Base-by-base conservation (phyloP, 1,140 invertebrate genomes). In the Caenorhabditis brenneri region DNA sequence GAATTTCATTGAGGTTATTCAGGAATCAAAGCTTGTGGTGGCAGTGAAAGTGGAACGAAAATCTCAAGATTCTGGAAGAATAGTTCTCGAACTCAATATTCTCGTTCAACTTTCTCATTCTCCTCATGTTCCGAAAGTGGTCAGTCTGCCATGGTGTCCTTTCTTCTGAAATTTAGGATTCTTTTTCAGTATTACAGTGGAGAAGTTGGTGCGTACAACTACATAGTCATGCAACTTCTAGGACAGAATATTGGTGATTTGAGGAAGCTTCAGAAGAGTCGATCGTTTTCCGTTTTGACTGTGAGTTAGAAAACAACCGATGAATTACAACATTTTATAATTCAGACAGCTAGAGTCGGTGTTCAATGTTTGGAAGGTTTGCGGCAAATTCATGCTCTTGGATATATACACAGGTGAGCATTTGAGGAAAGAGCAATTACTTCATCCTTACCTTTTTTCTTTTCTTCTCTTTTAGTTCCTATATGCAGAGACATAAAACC, bases 41-140 rank as follows among this genome's bases (percentile, higher is more conserved):
- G 86, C 85, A 9, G 81, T 87, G n/a, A 87, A 87, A 48, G 86
- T 84, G 53, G 86, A 87, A 53, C 85, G 81, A 27, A 60, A 81
- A 65, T 80, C 80, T 5, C 2, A 27, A 22, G 86, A 87, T 29
- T 53, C 86, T 7, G 80, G 83, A 22, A 27, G 86, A 53, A 87
- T 87, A 46, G 80, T 87, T 16, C 78, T 87, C 7, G 86, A 87
- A 53, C 81, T 85, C 29, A 84, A 84, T 29, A 58, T 86, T 22
- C 81, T 86, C 3, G 74, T 55, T 36, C 33, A 81, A 22, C 84
- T 84, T 29, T n/a, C 46, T 9, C 39, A 82, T 58, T 48, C 53
- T 9, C 9, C 74, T 22, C 83, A 85, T 80, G 42, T 84, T 36
- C 84, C 84, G 2, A 60, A 78, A 55, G 39, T 85, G 60, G 80